phyloP scores from a whole-genome alignment of 2,113 vertebrate genomes.

The Noctilio leporinus region DNA sequence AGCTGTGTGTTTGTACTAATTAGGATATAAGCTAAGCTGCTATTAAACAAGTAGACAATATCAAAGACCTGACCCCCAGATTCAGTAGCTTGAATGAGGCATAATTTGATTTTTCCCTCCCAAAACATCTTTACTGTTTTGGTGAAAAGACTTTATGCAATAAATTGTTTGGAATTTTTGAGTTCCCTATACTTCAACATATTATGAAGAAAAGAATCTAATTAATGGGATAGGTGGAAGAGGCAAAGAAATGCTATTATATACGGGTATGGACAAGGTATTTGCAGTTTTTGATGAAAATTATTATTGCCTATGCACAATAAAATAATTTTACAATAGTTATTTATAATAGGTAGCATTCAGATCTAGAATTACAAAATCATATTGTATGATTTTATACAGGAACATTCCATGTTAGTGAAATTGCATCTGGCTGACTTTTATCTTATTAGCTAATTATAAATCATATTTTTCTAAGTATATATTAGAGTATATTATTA shows the following conservation, averaged over 20 bases:
- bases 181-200: background rate
- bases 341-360: background rate
- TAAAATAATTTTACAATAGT: background rate
- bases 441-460: background rate
- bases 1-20: background rate
- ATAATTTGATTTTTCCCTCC: background rate
- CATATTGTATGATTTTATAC: background rate
- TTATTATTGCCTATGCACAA: background rate
- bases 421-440: background rate
- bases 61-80: background rate
- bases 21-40: background rate
- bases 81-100: background rate
- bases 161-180: background rate
- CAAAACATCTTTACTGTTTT: background rate
- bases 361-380: background rate
- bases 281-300: background rate
- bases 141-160: background rate
- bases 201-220: background rate
- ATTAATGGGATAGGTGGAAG: background rate
- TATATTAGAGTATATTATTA: background rate
- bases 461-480: background rate
- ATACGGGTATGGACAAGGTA: background rate
- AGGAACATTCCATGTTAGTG: background rate
- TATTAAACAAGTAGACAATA: background rate
- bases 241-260: background rate